A percentile compares a stretch with the other conserved stretches of the same genome.
Conservation (phyloP, 2,113 vertebrate genomes). For the Condylura cristata region DNA sequence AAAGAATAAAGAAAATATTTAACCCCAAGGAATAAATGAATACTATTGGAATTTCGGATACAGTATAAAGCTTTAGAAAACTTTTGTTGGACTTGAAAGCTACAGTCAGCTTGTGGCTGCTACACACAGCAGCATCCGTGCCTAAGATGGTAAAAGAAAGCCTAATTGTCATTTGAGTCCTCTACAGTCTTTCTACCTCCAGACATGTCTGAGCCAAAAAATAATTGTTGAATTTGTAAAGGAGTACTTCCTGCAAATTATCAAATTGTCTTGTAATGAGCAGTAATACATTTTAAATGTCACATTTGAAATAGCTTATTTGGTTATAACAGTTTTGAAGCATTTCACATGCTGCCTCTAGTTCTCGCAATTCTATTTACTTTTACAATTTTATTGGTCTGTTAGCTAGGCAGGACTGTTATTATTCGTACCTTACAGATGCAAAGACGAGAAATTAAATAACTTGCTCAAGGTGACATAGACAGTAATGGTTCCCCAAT, state of each 20-base stretch:
- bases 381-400: not conserved
- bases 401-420: not conserved
- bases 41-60: not conserved
- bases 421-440: not conserved
- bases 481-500: not conserved
- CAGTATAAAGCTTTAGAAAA: not conserved
- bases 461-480: not conserved
- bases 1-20: not conserved
- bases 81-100: not conserved
- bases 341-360: constrained; percentile 7
- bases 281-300: constrained; percentile 15
- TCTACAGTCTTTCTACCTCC: not conserved
- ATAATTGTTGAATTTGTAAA: not conserved
- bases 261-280: constrained; percentile 47
- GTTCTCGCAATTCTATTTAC: not conserved
- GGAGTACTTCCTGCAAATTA: constrained; percentile 34
- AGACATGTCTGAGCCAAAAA: constrained; percentile 39
- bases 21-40: constrained; percentile 19
- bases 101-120: not conserved
- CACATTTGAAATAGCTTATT: constrained; percentile 44
- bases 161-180: not conserved
- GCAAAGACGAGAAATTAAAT: constrained; percentile 5
- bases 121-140: not conserved
- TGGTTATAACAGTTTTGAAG: constrained; percentile 29
- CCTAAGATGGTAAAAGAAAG: not conserved